Percentiles rank a stretch among this genome's conserved stretches.
phyloP scores from a whole-genome alignment of 2,888 invertebrate genomes.

The Erebia palarica region DNA sequence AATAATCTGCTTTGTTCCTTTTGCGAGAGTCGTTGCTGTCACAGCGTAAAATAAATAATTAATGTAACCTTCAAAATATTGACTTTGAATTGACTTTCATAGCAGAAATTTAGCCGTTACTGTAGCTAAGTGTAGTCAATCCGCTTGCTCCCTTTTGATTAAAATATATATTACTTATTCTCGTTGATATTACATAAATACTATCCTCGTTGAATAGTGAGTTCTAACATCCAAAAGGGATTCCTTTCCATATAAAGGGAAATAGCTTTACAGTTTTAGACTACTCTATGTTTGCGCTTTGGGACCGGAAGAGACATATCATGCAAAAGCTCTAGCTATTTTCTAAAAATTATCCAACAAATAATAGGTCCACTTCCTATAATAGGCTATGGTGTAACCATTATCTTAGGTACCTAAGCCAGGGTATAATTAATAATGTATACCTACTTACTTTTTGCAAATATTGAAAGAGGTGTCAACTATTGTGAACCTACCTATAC shows the following conservation, averaged over 20 bases:
- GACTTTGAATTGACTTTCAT: neutral
- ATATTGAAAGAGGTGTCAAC: too few relatives aligned
- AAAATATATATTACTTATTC: neutral
- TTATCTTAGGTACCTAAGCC: too few relatives aligned
- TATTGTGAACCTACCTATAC: too few relatives aligned
- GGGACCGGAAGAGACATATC: neutral
- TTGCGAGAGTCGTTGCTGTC: too few relatives aligned
- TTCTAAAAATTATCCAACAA: too few relatives aligned
- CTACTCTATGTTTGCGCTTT: conserved; percentile 8
- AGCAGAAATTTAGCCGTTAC: neutral
- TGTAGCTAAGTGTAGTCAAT: neutral
- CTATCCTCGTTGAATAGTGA: neutral
- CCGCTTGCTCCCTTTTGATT: neutral
- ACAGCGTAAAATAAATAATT: too few relatives aligned
- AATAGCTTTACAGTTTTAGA: conserved; percentile 16
- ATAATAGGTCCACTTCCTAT: too few relatives aligned
- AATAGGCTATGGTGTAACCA: too few relatives aligned
- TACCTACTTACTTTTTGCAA: neutral
- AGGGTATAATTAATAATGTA: too few relatives aligned
- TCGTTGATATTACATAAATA: neutral
- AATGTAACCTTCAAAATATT: too few relatives aligned
- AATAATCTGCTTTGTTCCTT: too few relatives aligned
- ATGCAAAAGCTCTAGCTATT: too few relatives aligned
- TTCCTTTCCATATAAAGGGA: conserved; percentile 14
- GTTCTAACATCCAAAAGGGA: neutral